These are phyloP conservation scores for Helicoverpa assulta DNA, from an alignment of 2,888 invertebrate genomes.

Conservation along the genomic window DNA sequence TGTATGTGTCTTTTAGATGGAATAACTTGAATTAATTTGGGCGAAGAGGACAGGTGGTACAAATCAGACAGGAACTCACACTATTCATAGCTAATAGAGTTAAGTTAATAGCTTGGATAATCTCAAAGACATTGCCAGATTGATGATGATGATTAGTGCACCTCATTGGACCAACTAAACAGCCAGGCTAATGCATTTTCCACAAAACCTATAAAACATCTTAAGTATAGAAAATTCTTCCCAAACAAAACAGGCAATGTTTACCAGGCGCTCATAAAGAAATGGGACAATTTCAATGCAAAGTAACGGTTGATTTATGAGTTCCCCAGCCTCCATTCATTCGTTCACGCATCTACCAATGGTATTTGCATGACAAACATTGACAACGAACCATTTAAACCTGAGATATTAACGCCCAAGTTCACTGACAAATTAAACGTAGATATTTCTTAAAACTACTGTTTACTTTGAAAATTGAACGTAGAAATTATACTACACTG, in stretches of 20 bases:
- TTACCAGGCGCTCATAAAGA: slow-evolving; percentile 50
- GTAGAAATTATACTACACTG: no score
- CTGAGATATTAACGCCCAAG: slow-evolving; percentile 54
- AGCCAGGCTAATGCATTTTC: neutral
- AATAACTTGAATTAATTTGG: no score
- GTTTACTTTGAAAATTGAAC: no score
- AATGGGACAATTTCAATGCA: slow-evolving; percentile 62
- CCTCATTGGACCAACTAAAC: no score
- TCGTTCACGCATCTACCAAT: slow-evolving; percentile 66
- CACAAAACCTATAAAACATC: slow-evolving; percentile 12
- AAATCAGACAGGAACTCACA: neutral
- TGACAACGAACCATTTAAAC: slow-evolving; percentile 59
- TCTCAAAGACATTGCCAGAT: neutral
- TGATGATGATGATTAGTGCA: neutral
- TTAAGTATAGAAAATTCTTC: slow-evolving; percentile 40
- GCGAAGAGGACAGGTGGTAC: no score
- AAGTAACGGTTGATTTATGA: slow-evolving; percentile 67
- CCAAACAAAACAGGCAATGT: slow-evolving; percentile 34
- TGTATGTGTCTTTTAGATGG: no score
- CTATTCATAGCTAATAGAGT: neutral
- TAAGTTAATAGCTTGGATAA: neutral
- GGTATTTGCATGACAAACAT: slow-evolving; percentile 77
- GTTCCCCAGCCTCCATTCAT: slow-evolving; percentile 57
- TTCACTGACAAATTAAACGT: no score
- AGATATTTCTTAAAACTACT: no score